Percentiles rank a stretch among this genome's conserved stretches.
Evolutionary conservation across 1,140 invertebrate genomes (phyloP).

Genomic region (Xylocopa sonorina): DNA sequence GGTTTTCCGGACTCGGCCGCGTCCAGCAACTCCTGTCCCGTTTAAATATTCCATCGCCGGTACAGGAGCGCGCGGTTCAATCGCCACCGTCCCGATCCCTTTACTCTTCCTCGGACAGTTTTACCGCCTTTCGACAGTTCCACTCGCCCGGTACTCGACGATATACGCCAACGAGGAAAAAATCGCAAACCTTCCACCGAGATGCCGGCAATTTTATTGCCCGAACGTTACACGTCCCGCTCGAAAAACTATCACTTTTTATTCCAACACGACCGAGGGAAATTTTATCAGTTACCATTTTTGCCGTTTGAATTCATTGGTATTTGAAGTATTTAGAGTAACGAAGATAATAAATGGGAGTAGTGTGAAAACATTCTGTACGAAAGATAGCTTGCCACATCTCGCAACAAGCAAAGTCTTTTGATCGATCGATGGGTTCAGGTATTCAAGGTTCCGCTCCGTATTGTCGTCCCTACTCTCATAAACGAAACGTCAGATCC

Average conservation of each 20-base stretch:
- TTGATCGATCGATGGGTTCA: too few relatives aligned
- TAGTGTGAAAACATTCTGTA: too few relatives aligned
- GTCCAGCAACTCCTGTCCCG: slow-evolving; percentile 29
- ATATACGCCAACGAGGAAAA: slow-evolving; percentile 36
- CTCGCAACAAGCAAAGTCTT: too few relatives aligned
- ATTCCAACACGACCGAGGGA: too few relatives aligned
- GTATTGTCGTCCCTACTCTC: neutral
- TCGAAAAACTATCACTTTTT: neutral
- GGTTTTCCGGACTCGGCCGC: slow-evolving; percentile 36
- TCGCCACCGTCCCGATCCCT: slow-evolving; percentile 38
- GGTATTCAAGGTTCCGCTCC: too few relatives aligned
- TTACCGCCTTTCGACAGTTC: slow-evolving; percentile 63
- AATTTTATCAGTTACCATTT: too few relatives aligned
- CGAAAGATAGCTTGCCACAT: too few relatives aligned
- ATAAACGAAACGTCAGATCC: neutral
- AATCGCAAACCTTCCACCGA: slow-evolving; percentile 31
- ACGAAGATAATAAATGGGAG: too few relatives aligned
- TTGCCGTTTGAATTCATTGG: too few relatives aligned
- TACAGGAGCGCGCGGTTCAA: slow-evolving; percentile 49
- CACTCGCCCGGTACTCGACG: slow-evolving; percentile 21
- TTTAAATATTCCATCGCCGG: slow-evolving; percentile 49
- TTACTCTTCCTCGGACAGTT: slow-evolving; percentile 59
- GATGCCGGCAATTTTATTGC: slow-evolving; percentile 24
- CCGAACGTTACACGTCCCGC: neutral
- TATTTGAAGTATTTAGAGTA: too few relatives aligned